Percentiles rank a stretch among this genome's conserved stretches.
These are phyloP conservation scores for Geopemphigus sp. DNA, from an alignment of 1,140 invertebrate species.

Conservation along the genomic window DNA sequence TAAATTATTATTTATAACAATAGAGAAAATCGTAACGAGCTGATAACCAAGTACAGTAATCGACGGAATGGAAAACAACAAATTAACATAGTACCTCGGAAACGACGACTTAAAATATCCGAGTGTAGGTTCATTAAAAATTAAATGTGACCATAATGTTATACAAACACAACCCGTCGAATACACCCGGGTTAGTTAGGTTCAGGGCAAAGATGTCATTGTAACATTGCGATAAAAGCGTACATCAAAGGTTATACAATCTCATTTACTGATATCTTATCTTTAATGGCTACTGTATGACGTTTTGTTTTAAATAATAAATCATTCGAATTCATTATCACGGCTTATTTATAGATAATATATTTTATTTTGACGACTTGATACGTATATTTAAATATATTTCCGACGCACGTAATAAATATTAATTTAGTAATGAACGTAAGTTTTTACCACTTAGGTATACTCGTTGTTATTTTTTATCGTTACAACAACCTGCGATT, in stretches of 20 bases:
- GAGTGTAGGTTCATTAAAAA: constrained; percentile 27
- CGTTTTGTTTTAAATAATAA: constrained; percentile 3
- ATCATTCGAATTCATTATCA: too few species aligned
- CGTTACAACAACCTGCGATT: too few species aligned
- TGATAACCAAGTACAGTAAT: not conserved
- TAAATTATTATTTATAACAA: too few species aligned
- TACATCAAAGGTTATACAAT: constrained; percentile 19
- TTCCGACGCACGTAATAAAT: not conserved
- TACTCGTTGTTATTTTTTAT: too few species aligned
- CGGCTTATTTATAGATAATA: not conserved
- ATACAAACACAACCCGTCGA: not conserved
- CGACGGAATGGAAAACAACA: not conserved
- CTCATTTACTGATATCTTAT: constrained; percentile 34
- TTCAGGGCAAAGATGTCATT: constrained; percentile 43
- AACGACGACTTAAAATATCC: constrained; percentile 17
- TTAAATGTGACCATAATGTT: constrained; percentile 19
- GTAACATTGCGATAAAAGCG: not conserved
- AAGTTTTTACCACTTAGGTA: not conserved
- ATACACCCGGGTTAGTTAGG: constrained; percentile 16
- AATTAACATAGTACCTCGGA: not conserved
- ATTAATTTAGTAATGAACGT: not conserved
- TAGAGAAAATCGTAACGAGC: not conserved
- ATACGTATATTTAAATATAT: too few species aligned
- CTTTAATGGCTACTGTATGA: not conserved
- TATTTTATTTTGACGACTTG: not conserved